phyloP scores from a whole-genome alignment of 2,113 vertebrate species.

The Sclerurus mexicanus region DNA sequence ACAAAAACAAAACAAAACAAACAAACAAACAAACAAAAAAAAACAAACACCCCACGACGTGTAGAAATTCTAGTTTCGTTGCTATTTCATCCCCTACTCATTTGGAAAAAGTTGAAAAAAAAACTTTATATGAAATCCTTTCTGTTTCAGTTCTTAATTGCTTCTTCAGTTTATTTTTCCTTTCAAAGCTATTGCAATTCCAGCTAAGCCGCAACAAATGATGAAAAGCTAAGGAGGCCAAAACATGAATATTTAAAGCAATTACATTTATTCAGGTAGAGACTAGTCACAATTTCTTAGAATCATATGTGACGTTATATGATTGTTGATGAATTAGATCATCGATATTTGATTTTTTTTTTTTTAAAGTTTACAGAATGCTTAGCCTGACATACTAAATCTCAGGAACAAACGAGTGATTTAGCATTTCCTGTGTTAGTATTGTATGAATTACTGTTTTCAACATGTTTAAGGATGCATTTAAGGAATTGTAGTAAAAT shows the following conservation, averaged over 20 bases:
- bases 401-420: neutral
- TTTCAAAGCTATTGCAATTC: neutral
- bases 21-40: neutral
- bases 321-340: neutral
- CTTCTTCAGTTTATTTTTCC: neutral
- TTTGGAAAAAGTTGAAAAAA: neutral
- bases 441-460: neutral
- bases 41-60: neutral
- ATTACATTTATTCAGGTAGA: neutral
- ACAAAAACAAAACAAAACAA: too few species aligned
- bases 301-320: neutral
- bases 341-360: neutral
- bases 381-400: neutral
- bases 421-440: neutral
- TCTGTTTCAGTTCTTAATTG: neutral
- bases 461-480: neutral
- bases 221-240: neutral
- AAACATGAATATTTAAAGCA: constrained; percentile 5
- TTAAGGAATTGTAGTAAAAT: neutral
- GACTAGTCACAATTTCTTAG: neutral
- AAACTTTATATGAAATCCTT: neutral
- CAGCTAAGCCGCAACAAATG: neutral
- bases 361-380: neutral
- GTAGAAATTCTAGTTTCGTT: neutral
- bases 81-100: neutral